phyloP scores from a whole-genome alignment of 1,140 invertebrate species.

The Drosophila pachea region DNA sequence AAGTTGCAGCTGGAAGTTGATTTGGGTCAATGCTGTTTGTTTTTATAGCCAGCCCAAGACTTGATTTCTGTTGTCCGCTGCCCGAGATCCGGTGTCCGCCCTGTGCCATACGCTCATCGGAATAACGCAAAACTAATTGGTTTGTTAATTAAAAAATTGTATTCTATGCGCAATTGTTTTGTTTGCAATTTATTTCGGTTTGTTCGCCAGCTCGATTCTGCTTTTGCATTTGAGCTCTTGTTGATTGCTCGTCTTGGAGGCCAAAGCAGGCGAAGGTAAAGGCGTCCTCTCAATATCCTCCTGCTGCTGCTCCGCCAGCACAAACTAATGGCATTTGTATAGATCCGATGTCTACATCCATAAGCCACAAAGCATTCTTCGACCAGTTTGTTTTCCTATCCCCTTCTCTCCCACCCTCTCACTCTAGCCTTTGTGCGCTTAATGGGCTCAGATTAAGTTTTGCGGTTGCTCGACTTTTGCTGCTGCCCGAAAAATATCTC shows the following conservation, averaged over 20 bases:
- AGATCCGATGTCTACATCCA: not conserved
- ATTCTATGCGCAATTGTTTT: slow-evolving; percentile 41
- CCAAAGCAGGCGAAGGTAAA: slow-evolving; percentile 3
- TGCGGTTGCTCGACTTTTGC: slow-evolving; percentile 1
- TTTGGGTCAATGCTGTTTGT: slow-evolving; percentile 71
- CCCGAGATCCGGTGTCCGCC: slow-evolving; percentile 2
- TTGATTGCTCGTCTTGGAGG: slow-evolving; percentile 31
- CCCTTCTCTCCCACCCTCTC: too few species aligned
- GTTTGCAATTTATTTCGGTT: slow-evolving; percentile 27
- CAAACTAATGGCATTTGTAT: not conserved
- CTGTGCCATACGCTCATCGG: slow-evolving; percentile 25
- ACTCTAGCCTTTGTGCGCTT: not conserved
- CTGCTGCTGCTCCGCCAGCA: slow-evolving; percentile 2
- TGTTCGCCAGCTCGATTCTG: not conserved
- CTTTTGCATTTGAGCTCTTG: slow-evolving; percentile 13
- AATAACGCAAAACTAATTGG: slow-evolving; percentile 73
- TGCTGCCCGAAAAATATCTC: not conserved
- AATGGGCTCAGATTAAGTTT: slow-evolving; percentile 8
- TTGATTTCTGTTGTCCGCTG: slow-evolving; percentile 35
- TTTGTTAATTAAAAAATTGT: slow-evolving; percentile 75
- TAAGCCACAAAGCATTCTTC: slow-evolving; percentile 17
- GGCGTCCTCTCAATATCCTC: slow-evolving; percentile 15
- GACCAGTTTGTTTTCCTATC: not conserved
- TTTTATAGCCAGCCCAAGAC: slow-evolving; percentile 47
- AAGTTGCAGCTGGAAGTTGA: slow-evolving; percentile 50